Percentiles rank a stretch among this genome's conserved stretches.
These are phyloP conservation scores for Sebastes glaucus DNA, from an alignment of 2,797 vertebrate genomes.

Conservation along the genomic window DNA sequence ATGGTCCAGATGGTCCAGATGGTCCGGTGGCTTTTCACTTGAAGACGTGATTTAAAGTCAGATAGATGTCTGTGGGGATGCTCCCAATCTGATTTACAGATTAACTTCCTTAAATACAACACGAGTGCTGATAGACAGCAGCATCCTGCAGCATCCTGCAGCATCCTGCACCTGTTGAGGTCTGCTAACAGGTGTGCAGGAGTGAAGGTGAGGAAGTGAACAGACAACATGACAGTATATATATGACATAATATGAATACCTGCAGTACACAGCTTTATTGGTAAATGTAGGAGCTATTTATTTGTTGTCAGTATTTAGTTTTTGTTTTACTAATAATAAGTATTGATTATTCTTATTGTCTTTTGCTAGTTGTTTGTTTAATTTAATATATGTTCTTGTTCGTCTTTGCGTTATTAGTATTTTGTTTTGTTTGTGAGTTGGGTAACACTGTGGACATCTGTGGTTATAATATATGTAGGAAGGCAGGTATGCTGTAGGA, in stretches of 20 bases:
- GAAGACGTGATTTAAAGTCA: conserved; percentile 38
- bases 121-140: background rate
- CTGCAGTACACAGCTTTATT: background rate
- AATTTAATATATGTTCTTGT: too few species aligned
- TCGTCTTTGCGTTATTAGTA: too few species aligned
- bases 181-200: background rate
- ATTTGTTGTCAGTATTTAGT: too few species aligned
- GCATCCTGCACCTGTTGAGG: background rate
- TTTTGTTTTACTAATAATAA: too few species aligned
- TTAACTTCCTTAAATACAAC: conserved; percentile 58
- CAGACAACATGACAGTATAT: background rate
- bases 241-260: background rate
- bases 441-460: too few species aligned
- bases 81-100: conserved; percentile 72
- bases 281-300: too few species aligned
- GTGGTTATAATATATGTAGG: too few species aligned
- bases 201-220: background rate
- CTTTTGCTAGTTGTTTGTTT: too few species aligned
- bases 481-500: too few species aligned
- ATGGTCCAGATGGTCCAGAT: conserved; percentile 62
- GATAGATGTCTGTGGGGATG: conserved; percentile 25
- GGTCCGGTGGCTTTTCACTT: conserved; percentile 57
- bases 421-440: too few species aligned
- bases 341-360: too few species aligned
- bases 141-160: background rate